A percentile compares a stretch with the other conserved stretches of the same genome.
These are phyloP conservation scores for Halcyon smyrnensis DNA, from an alignment of 2,797 vertebrate species.

Conservation along the genomic window DNA sequence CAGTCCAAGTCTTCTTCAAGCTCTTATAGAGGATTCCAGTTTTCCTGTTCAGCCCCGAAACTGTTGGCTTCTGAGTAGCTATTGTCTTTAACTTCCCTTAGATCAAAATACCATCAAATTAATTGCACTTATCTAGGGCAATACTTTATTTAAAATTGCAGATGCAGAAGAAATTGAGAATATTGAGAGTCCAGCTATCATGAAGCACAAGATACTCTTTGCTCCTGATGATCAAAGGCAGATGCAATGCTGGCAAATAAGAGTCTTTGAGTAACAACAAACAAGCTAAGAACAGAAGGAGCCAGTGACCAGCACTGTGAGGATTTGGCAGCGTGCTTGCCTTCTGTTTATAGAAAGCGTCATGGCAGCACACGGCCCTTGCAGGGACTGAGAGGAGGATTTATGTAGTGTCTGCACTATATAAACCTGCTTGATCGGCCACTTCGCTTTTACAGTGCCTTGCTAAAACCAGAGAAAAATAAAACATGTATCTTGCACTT, in stretches of 20 bases:
- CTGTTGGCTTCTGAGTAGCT: neutral
- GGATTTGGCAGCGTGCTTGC: slow-evolving; percentile 40
- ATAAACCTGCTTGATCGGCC: slow-evolving; percentile 8
- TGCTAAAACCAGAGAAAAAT: slow-evolving; percentile 1
- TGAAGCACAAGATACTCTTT: neutral
- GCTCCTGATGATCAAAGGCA: neutral
- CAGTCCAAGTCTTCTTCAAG: neutral
- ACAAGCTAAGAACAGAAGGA: slow-evolving; percentile 49
- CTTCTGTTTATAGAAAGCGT: slow-evolving; percentile 60
- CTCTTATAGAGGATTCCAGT: neutral
- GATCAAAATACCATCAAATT: neutral
- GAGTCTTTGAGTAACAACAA: slow-evolving; percentile 32
- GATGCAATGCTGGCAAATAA: neutral
- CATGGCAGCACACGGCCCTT: slow-evolving; percentile 17
- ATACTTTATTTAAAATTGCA: neutral
- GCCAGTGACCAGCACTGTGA: neutral
- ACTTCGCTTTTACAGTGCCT: slow-evolving; percentile 4
- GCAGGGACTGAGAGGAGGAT: slow-evolving; percentile 20
- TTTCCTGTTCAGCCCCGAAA: neutral
- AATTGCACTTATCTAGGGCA: neutral
- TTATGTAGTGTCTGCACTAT: slow-evolving; percentile 44
- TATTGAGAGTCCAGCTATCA: neutral
- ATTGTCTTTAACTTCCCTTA: neutral
- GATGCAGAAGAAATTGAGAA: neutral
- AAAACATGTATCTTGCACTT: neutral